Conservation (phyloP, 2,113 vertebrate genomes). For the Cololabis saira region DNA sequence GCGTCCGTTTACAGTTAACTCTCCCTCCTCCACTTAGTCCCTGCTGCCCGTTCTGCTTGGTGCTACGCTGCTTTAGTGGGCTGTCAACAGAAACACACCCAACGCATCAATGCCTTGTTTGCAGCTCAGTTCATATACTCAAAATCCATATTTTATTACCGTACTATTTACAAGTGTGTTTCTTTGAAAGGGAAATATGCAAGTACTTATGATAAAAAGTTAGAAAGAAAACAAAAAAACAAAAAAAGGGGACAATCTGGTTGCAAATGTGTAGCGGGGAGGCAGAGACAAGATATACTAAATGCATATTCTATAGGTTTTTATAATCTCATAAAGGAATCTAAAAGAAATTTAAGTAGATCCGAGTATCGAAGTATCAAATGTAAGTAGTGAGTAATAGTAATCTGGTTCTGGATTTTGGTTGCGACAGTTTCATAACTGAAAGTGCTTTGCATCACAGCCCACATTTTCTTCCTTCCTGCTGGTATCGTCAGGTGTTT, state of each 20-base stretch:
- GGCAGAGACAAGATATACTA: conserved; percentile 1
- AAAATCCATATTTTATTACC: conserved; percentile 19
- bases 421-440: too few relatives aligned
- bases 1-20: conserved; percentile 60
- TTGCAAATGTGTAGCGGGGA: conserved; percentile 31
- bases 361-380: too few relatives aligned
- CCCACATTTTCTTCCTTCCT: too few relatives aligned
- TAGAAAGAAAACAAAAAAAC: conserved; percentile 41
- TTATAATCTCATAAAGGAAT: too few relatives aligned
- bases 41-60: conserved; percentile 46
- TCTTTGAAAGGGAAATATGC: conserved; percentile 34
- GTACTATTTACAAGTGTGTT: conserved; percentile 29
- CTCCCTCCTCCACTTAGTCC: conserved; percentile 41
- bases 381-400: too few relatives aligned
- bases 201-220: conserved; percentile 13
- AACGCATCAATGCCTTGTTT: conserved; percentile 42
- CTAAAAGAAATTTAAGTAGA: too few relatives aligned
- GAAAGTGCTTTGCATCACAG: too few relatives aligned
- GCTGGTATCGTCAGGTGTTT: too few relatives aligned
- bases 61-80: conserved; percentile 52
- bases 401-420: too few relatives aligned
- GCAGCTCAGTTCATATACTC: conserved; percentile 27
- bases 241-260: conserved; percentile 24
- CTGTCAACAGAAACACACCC: conserved; percentile 58
- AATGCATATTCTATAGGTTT: too few relatives aligned